Percentiles rank a stretch among this genome's conserved stretches.
Evolutionary conservation across 2,113 vertebrate genomes (phyloP).

Genomic region (Apeltes quadracus): DNA sequence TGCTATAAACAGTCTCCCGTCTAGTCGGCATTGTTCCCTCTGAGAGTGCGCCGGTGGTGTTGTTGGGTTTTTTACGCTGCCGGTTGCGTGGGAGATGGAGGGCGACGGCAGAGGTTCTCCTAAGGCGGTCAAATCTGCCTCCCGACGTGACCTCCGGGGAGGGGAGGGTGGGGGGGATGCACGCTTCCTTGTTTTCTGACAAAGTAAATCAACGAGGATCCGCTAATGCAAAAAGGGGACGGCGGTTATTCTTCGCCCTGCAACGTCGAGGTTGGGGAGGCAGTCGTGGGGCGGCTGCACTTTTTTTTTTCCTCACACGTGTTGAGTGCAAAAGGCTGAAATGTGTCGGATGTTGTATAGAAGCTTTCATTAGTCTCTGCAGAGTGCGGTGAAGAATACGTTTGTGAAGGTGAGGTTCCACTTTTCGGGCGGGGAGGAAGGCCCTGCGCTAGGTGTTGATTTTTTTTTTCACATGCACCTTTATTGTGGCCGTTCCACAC

Average conservation of each 20-base stretch:
- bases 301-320: too few relatives aligned
- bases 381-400: neutral
- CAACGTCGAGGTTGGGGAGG: conserved; percentile 11
- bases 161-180: conserved; percentile 42
- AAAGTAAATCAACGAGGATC: conserved; percentile 77
- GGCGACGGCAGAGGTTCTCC: conserved; percentile 74
- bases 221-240: conserved; percentile 70
- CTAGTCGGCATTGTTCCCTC: conserved; percentile 57
- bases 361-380: conserved; percentile 20
- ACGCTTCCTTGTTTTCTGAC: conserved; percentile 77
- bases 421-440: neutral
- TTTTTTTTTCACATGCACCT: conserved; percentile 31
- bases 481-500: conserved; percentile 45
- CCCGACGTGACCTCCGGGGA: conserved; percentile 71
- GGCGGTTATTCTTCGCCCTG: conserved; percentile 52
- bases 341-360: neutral
- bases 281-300: conserved; percentile 29
- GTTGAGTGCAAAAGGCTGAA: conserved; percentile 22
- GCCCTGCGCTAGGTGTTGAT: neutral
- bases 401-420: neutral
- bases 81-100: conserved; percentile 67
- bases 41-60: conserved; percentile 33
- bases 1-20: conserved; percentile 60
- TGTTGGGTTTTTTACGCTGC: conserved; percentile 64
- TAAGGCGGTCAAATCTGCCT: conserved; percentile 64